Conservation (phyloP, 2,113 vertebrate genomes). For the Orcinus orca region DNA sequence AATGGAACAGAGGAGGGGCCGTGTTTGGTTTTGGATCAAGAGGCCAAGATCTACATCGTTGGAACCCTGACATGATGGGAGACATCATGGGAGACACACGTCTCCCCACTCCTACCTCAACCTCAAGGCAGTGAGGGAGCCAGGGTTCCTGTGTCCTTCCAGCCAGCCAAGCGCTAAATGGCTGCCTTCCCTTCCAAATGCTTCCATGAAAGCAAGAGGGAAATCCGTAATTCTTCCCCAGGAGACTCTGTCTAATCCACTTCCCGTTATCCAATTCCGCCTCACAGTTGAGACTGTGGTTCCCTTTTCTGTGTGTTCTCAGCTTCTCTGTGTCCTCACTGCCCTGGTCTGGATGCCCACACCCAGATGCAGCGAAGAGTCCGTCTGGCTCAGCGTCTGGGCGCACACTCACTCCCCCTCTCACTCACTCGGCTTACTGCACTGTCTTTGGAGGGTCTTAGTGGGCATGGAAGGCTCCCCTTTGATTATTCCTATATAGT, state of each 20-base stretch:
- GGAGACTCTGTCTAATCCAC: slow-evolving; percentile 77
- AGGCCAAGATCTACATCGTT: background rate
- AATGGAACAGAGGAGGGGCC: background rate
- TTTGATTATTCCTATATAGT: background rate
- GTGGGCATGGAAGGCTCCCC: background rate
- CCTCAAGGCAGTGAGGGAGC: background rate
- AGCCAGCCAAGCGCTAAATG: background rate
- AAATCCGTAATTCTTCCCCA: slow-evolving; percentile 77
- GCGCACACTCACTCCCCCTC: fast-evolving
- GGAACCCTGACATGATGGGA: fast-evolving
- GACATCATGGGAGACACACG: background rate
- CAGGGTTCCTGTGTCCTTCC: background rate
- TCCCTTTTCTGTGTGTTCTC: background rate
- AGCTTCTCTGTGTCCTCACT: background rate
- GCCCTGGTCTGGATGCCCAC: background rate
- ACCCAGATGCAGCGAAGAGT: background rate
- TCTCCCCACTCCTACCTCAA: background rate
- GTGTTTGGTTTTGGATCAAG: background rate
- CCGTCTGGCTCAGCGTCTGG: background rate
- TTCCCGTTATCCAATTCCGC: slow-evolving; percentile 58
- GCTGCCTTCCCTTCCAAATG: slow-evolving; percentile 72
- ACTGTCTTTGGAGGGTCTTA: background rate
- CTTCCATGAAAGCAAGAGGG: slow-evolving; percentile 75
- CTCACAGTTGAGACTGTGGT: background rate
- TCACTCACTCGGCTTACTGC: fast-evolving